Percentiles rank a stretch among this genome's conserved stretches.
phyloP scores from a whole-genome alignment of 1,140 invertebrate genomes.

The Maconellicoccus hirsutus region DNA sequence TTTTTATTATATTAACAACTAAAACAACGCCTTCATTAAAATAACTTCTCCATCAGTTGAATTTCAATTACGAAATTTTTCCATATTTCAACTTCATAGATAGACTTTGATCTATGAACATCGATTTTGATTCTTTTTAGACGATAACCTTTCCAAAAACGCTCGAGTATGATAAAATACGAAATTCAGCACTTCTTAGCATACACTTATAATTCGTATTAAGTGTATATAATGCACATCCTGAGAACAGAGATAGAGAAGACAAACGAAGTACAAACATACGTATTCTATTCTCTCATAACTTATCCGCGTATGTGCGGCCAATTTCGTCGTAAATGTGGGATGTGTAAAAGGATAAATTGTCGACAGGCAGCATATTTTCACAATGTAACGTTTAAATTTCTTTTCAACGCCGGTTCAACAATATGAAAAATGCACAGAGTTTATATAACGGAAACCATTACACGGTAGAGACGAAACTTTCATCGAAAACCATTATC shows the following conservation, averaged over 20 bases:
- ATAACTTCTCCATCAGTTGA: not conserved
- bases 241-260: no score
- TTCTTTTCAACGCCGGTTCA: not conserved
- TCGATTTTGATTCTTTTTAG: no score
- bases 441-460: not conserved
- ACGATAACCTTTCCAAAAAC: no score
- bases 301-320: not conserved
- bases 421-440: not conserved
- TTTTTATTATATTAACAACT: not conserved
- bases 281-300: no score
- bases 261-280: no score
- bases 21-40: not conserved
- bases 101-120: no score
- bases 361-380: not conserved
- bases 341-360: conserved; percentile 5
- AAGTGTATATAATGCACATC: no score
- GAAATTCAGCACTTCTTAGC: no score
- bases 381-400: not conserved
- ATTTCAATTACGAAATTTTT: not conserved
- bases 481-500: conserved; percentile 4
- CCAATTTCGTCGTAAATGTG: not conserved
- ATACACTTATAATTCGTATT: no score
- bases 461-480: not conserved
- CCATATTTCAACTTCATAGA: no score
- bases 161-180: no score